These are phyloP conservation scores for Ichneumon xanthorius DNA, from an alignment of 2,888 invertebrate species.

Conservation along the genomic window DNA sequence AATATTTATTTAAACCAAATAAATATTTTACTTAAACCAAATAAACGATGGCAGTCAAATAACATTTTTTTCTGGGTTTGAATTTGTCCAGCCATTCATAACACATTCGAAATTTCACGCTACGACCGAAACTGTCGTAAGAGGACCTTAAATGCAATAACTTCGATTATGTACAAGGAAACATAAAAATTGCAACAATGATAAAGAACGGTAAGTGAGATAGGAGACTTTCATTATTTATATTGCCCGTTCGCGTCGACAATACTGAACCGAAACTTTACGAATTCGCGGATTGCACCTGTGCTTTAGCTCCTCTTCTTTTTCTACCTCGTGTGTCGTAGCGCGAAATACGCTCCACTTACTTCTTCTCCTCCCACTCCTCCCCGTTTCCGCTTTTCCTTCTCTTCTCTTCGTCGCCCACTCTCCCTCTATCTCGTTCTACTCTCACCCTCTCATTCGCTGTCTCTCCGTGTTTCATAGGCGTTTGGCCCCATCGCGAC, in stretches of 20 bases:
- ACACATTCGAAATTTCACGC: too few relatives aligned
- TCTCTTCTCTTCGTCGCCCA: slow-evolving; percentile 45
- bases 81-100: too few relatives aligned
- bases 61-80: too few relatives aligned
- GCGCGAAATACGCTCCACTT: slow-evolving; percentile 59
- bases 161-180: background rate
- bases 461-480: slow-evolving; percentile 72
- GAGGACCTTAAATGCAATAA: background rate
- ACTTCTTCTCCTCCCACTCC: slow-evolving; percentile 47
- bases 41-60: too few relatives aligned
- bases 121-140: too few relatives aligned
- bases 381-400: slow-evolving; percentile 65
- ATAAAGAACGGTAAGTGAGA: slow-evolving; percentile 45
- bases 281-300: slow-evolving; percentile 63
- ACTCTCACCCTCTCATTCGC: slow-evolving; percentile 60
- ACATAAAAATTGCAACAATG: slow-evolving; percentile 10
- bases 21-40: too few relatives aligned
- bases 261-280: slow-evolving; percentile 53
- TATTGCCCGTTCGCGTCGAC: slow-evolving; percentile 53
- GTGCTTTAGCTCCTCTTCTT: slow-evolving; percentile 56
- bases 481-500: slow-evolving; percentile 74
- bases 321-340: slow-evolving; percentile 60
- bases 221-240: slow-evolving; percentile 40
- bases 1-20: too few relatives aligned
- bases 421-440: slow-evolving; percentile 38